These are phyloP conservation scores for Brenthis hecate DNA, from an alignment of 2,888 invertebrate species.

Conservation along the genomic window DNA sequence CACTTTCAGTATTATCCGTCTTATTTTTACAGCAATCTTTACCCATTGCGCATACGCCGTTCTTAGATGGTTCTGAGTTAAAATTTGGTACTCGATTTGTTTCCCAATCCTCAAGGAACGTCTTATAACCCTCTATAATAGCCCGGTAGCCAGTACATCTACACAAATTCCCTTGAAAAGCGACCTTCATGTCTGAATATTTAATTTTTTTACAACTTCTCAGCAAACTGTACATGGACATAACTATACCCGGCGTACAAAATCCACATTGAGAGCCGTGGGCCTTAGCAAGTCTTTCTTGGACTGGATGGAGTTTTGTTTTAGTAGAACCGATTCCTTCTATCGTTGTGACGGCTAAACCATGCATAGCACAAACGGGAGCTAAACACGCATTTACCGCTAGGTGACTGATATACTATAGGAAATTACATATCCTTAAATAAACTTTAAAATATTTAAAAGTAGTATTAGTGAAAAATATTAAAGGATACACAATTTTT, in stretches of 20 bases:
- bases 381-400: conserved; percentile 92
- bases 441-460: too few relatives aligned
- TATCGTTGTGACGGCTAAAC: conserved; percentile 91
- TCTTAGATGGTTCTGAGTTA: conserved; percentile 42
- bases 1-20: conserved; percentile 71
- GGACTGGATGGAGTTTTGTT: conserved; percentile 89
- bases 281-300: conserved; percentile 90
- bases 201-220: conserved; percentile 75
- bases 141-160: conserved; percentile 94
- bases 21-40: conserved; percentile 85
- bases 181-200: conserved; percentile 86
- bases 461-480: neutral
- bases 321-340: conserved; percentile 92
- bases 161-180: conserved; percentile 90
- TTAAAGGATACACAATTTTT: conserved; percentile 73
- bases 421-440: neutral
- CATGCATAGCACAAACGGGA: conserved; percentile 90
- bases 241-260: conserved; percentile 94
- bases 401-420: conserved; percentile 80
- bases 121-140: conserved; percentile 91
- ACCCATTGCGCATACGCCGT: conserved; percentile 80
- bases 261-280: conserved; percentile 95
- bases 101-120: conserved; percentile 89
- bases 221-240: conserved; percentile 94
- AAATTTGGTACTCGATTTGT: conserved; percentile 61